Conservation (phyloP, 2,113 vertebrate genomes). For the Aphyosemion australe region DNA sequence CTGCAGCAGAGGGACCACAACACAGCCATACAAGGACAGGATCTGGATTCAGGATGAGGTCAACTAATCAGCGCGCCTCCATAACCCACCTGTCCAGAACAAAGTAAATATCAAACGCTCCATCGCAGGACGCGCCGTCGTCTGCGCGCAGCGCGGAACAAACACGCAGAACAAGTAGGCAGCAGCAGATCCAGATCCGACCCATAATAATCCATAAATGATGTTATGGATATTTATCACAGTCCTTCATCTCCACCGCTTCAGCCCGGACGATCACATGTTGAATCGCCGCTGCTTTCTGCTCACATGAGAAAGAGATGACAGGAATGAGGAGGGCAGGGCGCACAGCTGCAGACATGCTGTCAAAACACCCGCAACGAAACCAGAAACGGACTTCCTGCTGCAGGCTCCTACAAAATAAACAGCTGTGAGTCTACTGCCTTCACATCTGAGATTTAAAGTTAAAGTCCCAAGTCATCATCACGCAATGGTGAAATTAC, state of each 20-base stretch:
- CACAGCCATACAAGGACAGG: conserved; percentile 73
- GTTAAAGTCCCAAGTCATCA: too few species aligned
- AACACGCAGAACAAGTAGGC: conserved; percentile 18
- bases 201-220: conserved; percentile 62
- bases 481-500: too few species aligned
- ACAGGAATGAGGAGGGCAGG: conserved; percentile 37
- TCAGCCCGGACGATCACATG: conserved; percentile 36
- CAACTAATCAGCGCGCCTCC: neutral
- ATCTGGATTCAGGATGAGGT: conserved; percentile 1
- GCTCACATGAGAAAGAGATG: neutral
- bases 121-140: conserved; percentile 83
- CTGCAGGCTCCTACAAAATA: conserved; percentile 14
- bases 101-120: conserved; percentile 92
- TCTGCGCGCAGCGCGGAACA: conserved; percentile 48
- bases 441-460: neutral
- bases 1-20: conserved; percentile 39
- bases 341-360: conserved; percentile 31
- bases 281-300: conserved; percentile 4
- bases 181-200: conserved; percentile 43
- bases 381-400: conserved; percentile 3
- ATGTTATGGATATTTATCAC: too few species aligned
- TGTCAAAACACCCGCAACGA: neutral
- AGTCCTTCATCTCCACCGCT: neutral
- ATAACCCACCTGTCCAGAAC: conserved; percentile 76
- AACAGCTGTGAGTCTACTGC: neutral